These are phyloP conservation scores for Anseranas semipalmata DNA, from an alignment of 2,113 vertebrate species.

Conservation along the genomic window DNA sequence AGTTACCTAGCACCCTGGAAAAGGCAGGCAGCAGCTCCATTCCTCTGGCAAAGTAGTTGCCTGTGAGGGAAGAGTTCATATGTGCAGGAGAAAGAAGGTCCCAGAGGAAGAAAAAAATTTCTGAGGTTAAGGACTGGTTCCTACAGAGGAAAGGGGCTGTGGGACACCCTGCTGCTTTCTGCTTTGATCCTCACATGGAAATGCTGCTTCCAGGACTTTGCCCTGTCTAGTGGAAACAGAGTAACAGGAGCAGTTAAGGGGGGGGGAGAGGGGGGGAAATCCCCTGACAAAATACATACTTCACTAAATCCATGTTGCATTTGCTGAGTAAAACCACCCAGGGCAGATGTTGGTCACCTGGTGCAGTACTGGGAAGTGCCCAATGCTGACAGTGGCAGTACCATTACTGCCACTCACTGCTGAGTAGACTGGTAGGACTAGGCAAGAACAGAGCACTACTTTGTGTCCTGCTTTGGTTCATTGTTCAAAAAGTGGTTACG, in stretches of 20 bases:
- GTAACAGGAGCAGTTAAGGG: accelerated
- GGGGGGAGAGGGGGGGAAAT: background rate
- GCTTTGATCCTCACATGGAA: background rate
- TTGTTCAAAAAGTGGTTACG: background rate
- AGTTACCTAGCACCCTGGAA: background rate
- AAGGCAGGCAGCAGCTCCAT: background rate
- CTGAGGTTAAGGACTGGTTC: background rate
- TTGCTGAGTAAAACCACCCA: background rate
- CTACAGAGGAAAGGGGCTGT: background rate
- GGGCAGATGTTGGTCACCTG: accelerated
- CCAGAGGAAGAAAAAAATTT: too few relatives aligned
- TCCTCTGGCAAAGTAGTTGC: background rate
- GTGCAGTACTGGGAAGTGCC: accelerated
- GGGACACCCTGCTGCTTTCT: accelerated
- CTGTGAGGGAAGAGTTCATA: background rate
- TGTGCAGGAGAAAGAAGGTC: background rate
- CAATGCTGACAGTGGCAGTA: accelerated
- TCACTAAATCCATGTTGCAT: accelerated
- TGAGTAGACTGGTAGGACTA: background rate
- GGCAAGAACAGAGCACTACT: background rate
- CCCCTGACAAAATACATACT: accelerated
- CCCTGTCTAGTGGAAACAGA: background rate
- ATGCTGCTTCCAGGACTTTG: background rate
- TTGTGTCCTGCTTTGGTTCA: too few relatives aligned
- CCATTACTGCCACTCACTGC: background rate